Evolutionary conservation across 2,888 invertebrate species (phyloP).

Genomic region (Meiosimyza platycephala): DNA sequence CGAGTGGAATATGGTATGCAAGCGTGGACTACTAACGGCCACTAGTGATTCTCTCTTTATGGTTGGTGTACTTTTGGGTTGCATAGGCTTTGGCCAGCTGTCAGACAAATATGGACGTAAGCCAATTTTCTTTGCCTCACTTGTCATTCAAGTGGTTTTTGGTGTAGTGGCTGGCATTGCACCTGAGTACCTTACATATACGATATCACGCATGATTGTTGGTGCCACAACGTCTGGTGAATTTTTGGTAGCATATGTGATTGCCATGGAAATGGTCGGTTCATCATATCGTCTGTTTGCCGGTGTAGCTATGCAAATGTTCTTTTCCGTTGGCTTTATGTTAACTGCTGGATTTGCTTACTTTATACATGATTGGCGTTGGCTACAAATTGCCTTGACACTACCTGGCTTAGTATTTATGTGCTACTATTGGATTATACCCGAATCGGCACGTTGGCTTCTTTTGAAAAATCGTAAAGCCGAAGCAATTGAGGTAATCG

Average conservation of each 20-base stretch:
- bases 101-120: slow-evolving; percentile 80
- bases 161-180: slow-evolving; percentile 76
- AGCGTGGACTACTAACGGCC: slow-evolving; percentile 73
- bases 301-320: slow-evolving; percentile 79
- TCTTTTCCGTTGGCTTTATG: slow-evolving; percentile 80
- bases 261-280: slow-evolving; percentile 82
- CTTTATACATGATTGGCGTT: slow-evolving; percentile 76
- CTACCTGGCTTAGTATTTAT: slow-evolving; percentile 76
- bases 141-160: slow-evolving; percentile 75
- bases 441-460: slow-evolving; percentile 81
- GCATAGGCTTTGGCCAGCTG: slow-evolving; percentile 78
- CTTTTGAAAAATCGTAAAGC: slow-evolving; percentile 73
- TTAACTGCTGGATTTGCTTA: slow-evolving; percentile 77
- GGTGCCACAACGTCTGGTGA: slow-evolving; percentile 83
- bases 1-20: slow-evolving; percentile 79
- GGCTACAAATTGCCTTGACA: slow-evolving; percentile 77
- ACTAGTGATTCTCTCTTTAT: slow-evolving; percentile 75
- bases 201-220: slow-evolving; percentile 75
- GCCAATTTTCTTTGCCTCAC: slow-evolving; percentile 78
- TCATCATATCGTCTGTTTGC: slow-evolving; percentile 76
- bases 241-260: slow-evolving; percentile 82
- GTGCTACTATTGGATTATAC: slow-evolving; percentile 80
- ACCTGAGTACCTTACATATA: slow-evolving; percentile 77
- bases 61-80: slow-evolving; percentile 79
- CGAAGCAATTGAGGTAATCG: slow-evolving; percentile 74